Evolutionary conservation across 2,797 vertebrate genomes (phyloP), one percentile per base, ranked within the genome.

Genomic region (Artibeus jamaicensis): DNA sequence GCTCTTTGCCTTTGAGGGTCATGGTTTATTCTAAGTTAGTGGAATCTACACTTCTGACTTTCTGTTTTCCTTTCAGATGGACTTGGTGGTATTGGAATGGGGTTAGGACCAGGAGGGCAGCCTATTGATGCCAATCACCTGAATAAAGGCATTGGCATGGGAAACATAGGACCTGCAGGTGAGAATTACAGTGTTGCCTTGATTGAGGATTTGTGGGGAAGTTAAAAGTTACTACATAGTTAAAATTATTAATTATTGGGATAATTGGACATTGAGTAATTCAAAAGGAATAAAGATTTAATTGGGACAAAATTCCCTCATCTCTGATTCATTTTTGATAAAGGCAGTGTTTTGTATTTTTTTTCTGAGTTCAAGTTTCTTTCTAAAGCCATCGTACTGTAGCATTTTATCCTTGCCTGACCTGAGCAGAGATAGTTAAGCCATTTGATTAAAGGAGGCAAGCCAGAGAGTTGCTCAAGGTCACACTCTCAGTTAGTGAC

Each of bases 31-130:
- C 42, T 86, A 55, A 86, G 39, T 34, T 76, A 84, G 59, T 74
- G 4, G 48, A 65, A 26, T 86, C 24, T 29, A 55, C 15, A 55
- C 19, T 86, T 87, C 22, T 70, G 44, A 94, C 70, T 44, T 62
- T 84, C 11, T 90, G 6, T 85, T 70, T 98, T 98, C 97, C 78
- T 97, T 98, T 82, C 97, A 99, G 99, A 99, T 98, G 99, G 99
- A 78, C 98, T 99, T 93, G 99, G 99, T 98, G 99, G 99, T 89
- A 98, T 99, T 97, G 99, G 99, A 96, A 98, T 99, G 98, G 99
- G 99, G 6, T 98, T 99, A 97, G 99, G 99, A 96, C 99, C 99
- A 93, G 99, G 99, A 97, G 99, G 99, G 76, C 99, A 99, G 97
- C 99, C 99, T 50, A 99, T 99, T 89, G 99, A 99, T 98, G 99